phyloP scores from a whole-genome alignment of 1,140 invertebrate species.

The Bombus polaris region DNA sequence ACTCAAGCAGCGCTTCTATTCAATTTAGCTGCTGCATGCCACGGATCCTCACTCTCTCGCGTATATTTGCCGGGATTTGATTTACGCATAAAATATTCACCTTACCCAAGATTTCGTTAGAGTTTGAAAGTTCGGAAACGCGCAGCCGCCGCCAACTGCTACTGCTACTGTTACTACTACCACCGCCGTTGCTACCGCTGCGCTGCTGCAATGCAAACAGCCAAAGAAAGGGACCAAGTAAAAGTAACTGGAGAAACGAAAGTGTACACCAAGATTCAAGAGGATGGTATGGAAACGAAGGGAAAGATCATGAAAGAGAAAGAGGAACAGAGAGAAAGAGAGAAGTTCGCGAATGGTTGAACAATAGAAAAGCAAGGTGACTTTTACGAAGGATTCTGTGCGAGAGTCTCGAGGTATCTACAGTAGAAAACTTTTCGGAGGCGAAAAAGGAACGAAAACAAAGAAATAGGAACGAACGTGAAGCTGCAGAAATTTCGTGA shows the following conservation, averaged over 20 bases:
- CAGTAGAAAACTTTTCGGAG: conserved; percentile 58
- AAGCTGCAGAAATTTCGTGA: conserved; percentile 60
- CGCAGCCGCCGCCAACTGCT: conserved; percentile 46
- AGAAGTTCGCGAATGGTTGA: conserved; percentile 48
- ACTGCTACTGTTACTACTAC: not conserved
- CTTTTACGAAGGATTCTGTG: conserved; percentile 47
- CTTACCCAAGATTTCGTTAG: conserved; percentile 74
- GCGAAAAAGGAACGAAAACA: conserved; percentile 46
- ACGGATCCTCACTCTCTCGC: conserved; percentile 68
- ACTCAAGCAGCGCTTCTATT: conserved; percentile 72
- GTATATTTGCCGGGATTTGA: conserved; percentile 70
- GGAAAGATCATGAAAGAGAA: not conserved
- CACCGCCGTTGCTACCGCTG: not conserved
- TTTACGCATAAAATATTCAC: conserved; percentile 78
- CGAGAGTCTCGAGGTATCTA: conserved; percentile 41
- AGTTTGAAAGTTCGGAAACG: conserved; percentile 70
- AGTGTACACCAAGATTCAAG: conserved; percentile 41
- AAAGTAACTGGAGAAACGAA: conserved; percentile 45
- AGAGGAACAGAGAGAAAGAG: conserved; percentile 16
- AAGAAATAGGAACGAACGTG: conserved; percentile 28
- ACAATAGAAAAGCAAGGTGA: conserved; percentile 48
- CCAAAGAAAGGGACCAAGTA: conserved; percentile 28
- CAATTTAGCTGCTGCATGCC: conserved; percentile 73
- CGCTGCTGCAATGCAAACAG: conserved; percentile 45
- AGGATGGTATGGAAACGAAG: not conserved